These are phyloP conservation scores for Drosophila saltans DNA, from an alignment of 1,140 invertebrate species.

Conservation along the genomic window DNA sequence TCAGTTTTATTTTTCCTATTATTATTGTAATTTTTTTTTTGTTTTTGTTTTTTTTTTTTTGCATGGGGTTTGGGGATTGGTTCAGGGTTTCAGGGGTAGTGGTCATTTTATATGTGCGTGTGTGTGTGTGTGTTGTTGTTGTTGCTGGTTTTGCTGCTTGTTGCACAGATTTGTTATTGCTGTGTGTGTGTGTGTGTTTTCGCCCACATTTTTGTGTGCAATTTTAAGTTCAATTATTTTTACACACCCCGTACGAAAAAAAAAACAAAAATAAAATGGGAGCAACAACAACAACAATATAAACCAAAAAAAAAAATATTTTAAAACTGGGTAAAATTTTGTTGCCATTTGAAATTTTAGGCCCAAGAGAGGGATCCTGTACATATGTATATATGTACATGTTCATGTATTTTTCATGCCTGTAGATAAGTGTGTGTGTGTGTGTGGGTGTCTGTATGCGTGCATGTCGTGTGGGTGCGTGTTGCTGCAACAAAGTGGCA, in stretches of 20 bases:
- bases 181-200: not conserved
- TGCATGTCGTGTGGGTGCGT: conserved; percentile 30
- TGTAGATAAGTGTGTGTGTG: conserved; percentile 7
- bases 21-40: conserved; percentile 2
- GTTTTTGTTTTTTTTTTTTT: not conserved
- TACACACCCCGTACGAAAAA: conserved; percentile 52
- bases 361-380: conserved; percentile 27
- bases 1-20: conserved; percentile 13
- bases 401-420: conserved; percentile 11
- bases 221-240: conserved; percentile 81
- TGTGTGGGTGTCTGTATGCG: conserved; percentile 21
- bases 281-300: conserved; percentile 3
- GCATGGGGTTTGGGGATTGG: not conserved
- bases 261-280: not conserved
- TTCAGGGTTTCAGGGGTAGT: not conserved
- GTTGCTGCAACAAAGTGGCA: conserved; percentile 72
- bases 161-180: conserved; percentile 27
- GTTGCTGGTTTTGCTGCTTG: conserved; percentile 8
- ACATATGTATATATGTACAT: not conserved
- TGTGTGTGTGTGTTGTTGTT: not conserved
- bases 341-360: conserved; percentile 58
- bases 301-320: conserved; percentile 5
- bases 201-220: conserved; percentile 75
- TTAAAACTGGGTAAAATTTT: conserved; percentile 58
- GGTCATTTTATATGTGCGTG: not conserved